phyloP scores from a whole-genome alignment of 2,113 vertebrate species.

The Cephalophus harveyi region DNA sequence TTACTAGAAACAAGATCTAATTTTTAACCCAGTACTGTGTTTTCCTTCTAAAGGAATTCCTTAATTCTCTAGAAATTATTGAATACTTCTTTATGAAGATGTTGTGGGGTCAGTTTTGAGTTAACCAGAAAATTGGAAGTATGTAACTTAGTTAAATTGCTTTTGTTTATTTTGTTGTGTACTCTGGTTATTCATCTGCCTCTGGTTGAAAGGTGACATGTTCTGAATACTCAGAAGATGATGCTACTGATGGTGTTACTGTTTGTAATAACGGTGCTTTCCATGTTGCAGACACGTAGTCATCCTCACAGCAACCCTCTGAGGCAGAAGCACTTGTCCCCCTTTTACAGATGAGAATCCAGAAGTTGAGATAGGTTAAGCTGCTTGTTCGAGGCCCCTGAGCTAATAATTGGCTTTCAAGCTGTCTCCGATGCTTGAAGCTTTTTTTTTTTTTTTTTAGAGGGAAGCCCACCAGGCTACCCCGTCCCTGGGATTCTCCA shows the following conservation, averaged over 20 bases:
- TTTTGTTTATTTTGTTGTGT: slow-evolving; percentile 9
- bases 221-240: neutral
- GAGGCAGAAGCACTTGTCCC: neutral
- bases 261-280: neutral
- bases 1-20: neutral
- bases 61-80: neutral
- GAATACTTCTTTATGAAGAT: neutral
- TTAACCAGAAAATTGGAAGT: neutral
- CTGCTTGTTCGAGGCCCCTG: neutral
- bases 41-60: neutral
- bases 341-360: neutral
- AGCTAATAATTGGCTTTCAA: neutral
- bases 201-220: neutral
- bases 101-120: neutral
- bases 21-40: neutral
- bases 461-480: too few relatives aligned
- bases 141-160: neutral
- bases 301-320: neutral
- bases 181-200: neutral
- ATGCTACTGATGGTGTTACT: neutral
- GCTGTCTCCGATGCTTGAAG: neutral
- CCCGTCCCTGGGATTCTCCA: too few relatives aligned
- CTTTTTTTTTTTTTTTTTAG: neutral
- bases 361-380: neutral
- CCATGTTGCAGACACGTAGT: neutral